phyloP scores from a whole-genome alignment of 2,888 invertebrate species.

The Cheilosia impressa region DNA sequence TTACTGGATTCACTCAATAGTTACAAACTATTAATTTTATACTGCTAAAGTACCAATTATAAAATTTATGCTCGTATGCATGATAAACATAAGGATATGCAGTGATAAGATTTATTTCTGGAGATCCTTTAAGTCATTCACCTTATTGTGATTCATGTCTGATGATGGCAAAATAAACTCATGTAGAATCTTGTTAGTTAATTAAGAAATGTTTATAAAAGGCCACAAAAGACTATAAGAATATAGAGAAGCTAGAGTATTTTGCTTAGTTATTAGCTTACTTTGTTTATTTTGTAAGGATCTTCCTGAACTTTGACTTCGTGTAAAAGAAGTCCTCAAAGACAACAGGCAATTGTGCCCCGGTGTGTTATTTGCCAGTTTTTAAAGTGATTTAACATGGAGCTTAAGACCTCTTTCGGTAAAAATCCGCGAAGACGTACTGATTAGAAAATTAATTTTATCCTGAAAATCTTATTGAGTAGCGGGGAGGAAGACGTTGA shows the following conservation, averaged over 20 bases:
- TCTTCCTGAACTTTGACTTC: too few relatives aligned
- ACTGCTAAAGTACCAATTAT: conserved; percentile 55
- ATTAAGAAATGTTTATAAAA: conserved; percentile 57
- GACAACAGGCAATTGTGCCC: conserved; percentile 13
- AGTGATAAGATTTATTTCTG: conserved; percentile 21
- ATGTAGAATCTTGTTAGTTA: conserved; percentile 46
- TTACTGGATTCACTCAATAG: conserved; percentile 47
- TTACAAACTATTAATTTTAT: conserved; percentile 48
- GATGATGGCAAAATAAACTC: conserved; percentile 30
- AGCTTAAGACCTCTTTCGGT: conserved; percentile 17
- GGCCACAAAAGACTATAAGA: conserved; percentile 44
- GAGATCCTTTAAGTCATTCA: conserved; percentile 29
- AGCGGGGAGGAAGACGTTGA: neutral
- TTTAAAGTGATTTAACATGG: conserved; percentile 24
- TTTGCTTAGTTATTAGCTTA: conserved; percentile 44
- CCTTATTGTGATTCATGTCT: conserved; percentile 17
- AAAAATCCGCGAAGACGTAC: conserved; percentile 14
- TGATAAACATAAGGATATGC: conserved; percentile 14
- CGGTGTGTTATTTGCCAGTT: too few relatives aligned
- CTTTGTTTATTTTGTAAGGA: too few relatives aligned
- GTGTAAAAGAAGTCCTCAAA: conserved; percentile 1
- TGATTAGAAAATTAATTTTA: conserved; percentile 11
- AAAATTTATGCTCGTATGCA: conserved; percentile 14
- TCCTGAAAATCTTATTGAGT: neutral
- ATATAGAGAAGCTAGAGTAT: conserved; percentile 26